Evolutionary conservation across 2,113 vertebrate species (phyloP).

Genomic region (Pelodiscus sinensis): DNA sequence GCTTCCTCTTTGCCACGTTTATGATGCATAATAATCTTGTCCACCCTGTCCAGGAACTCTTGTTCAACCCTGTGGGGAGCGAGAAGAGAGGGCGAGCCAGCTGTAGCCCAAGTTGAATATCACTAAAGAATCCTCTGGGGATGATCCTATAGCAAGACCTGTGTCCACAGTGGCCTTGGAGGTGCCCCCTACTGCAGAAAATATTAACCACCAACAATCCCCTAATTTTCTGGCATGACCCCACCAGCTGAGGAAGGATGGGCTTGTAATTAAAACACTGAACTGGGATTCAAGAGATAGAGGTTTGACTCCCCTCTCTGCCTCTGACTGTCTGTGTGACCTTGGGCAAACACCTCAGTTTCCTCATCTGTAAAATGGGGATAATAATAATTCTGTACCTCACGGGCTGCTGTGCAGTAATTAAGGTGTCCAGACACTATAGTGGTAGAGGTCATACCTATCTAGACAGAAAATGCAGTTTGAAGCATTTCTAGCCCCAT

Average conservation of each 20-base stretch:
- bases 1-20: neutral
- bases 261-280: neutral
- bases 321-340: too few species aligned
- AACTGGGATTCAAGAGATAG: neutral
- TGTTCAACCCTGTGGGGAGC: slow-evolving; percentile 47
- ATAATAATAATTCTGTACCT: too few species aligned
- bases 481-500: too few species aligned
- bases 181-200: neutral
- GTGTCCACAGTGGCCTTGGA: neutral
- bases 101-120: neutral
- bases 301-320: too few species aligned
- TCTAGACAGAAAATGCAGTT: too few species aligned
- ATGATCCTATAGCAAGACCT: neutral
- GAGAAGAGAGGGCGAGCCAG: neutral
- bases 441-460: too few species aligned
- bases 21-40: neutral
- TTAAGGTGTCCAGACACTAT: too few species aligned
- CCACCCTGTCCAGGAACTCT: slow-evolving; percentile 49
- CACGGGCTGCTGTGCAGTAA: too few species aligned
- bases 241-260: neutral
- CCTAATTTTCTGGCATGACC: too few species aligned
- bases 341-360: too few species aligned
- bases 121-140: neutral
- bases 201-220: neutral
- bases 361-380: too few species aligned